These are phyloP conservation scores for Todus mexicanus DNA, from an alignment of 2,797 vertebrate species.

Conservation along the genomic window DNA sequence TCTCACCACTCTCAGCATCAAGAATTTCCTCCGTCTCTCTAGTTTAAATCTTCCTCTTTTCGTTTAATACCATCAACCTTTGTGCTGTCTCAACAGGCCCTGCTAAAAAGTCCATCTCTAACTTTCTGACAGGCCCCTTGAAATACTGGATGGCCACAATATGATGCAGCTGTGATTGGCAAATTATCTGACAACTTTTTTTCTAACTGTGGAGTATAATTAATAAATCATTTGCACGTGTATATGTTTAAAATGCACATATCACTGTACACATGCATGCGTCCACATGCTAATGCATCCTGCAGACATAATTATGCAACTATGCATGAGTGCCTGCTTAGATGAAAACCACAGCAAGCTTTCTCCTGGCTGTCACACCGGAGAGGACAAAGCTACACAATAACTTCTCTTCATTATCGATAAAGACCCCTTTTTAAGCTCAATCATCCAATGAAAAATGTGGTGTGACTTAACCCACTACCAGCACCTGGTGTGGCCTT, in stretches of 20 bases:
- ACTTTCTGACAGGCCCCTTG: background rate
- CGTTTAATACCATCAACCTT: background rate
- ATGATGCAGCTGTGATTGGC: background rate
- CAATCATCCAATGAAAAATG: background rate
- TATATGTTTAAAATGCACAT: background rate
- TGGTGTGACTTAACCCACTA: background rate
- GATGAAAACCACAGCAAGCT: background rate
- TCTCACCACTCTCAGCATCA: background rate
- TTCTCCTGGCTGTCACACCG: accelerated
- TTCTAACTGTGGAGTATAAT: background rate
- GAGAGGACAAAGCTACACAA: background rate
- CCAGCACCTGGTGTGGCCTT: background rate
- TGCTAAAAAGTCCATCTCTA: background rate
- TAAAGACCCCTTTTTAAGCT: background rate
- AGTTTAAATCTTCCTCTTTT: background rate
- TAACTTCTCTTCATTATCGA: background rate
- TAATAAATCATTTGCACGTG: background rate
- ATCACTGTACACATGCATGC: background rate
- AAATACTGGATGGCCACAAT: background rate
- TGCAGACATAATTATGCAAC: background rate
- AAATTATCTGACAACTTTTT: background rate
- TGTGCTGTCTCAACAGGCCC: background rate
- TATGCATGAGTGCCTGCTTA: background rate
- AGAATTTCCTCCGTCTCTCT: background rate
- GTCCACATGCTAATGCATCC: background rate